phyloP scores from a whole-genome alignment of 2,797 vertebrate species.

The Petrocephalus schoutedeni region DNA sequence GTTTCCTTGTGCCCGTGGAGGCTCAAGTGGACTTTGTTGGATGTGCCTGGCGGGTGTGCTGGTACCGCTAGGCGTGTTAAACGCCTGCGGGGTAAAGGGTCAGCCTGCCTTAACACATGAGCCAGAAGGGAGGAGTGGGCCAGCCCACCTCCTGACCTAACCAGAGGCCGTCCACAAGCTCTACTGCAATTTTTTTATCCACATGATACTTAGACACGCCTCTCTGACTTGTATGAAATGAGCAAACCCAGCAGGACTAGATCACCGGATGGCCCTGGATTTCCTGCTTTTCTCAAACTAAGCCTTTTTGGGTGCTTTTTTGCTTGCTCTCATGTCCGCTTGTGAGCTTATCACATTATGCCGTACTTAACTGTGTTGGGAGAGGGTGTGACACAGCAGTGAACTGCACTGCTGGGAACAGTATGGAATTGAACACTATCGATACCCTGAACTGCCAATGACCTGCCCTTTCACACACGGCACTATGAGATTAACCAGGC shows the following conservation, averaged over 20 bases:
- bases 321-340: background rate
- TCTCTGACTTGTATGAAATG: background rate
- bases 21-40: background rate
- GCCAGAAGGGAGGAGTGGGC: background rate
- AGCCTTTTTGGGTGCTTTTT: background rate
- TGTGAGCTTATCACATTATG: background rate
- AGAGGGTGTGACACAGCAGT: background rate
- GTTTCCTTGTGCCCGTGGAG: background rate
- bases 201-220: background rate
- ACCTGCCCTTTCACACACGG: background rate
- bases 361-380: background rate
- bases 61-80: background rate
- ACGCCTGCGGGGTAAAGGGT: background rate
- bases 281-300: background rate
- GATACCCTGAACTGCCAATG: background rate
- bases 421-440: background rate
- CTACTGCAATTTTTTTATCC: background rate
- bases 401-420: background rate
- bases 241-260: background rate
- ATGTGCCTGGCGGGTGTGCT: background rate
- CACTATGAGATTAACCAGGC: background rate
- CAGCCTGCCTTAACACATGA: background rate
- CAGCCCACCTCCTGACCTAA: background rate
- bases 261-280: background rate
- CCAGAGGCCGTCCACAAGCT: background rate